phyloP scores from a whole-genome alignment of 2,113 vertebrate species.

The Callipepla californica region DNA sequence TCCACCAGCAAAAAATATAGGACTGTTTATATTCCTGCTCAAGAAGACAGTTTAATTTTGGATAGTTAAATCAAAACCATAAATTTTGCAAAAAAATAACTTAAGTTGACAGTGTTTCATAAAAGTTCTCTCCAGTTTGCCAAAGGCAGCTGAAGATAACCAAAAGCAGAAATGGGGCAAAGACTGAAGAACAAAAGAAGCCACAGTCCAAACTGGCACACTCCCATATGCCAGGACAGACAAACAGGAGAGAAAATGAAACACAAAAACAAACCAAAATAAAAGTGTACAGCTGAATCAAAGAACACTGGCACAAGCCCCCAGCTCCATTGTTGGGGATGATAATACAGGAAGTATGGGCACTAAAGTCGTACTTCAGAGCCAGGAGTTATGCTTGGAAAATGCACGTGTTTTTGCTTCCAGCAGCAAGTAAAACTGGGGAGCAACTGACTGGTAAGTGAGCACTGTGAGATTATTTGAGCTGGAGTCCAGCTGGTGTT shows the following conservation, averaged over 20 bases:
- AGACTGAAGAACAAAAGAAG: neutral
- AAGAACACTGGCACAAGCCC: neutral
- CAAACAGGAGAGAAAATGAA: neutral
- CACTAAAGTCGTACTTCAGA: neutral
- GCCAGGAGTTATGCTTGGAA: slow-evolving; percentile 15
- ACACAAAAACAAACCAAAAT: neutral
- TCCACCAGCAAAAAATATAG: neutral
- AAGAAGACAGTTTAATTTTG: neutral
- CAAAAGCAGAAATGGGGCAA: neutral
- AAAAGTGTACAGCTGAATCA: neutral
- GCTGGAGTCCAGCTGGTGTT: neutral
- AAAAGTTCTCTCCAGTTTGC: slow-evolving; percentile 4
- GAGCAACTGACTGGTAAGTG: neutral
- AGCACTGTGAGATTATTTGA: neutral
- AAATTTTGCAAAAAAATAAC: neutral
- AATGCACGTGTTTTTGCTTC: neutral
- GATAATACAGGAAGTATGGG: neutral
- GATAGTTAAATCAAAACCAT: neutral
- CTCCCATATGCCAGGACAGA: neutral
- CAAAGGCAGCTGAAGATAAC: neutral
- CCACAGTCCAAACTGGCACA: neutral
- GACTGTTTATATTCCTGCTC: neutral
- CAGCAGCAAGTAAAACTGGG: neutral
- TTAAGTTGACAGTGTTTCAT: neutral
- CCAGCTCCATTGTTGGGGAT: neutral